Percentiles rank a stretch among this genome's conserved stretches.
phyloP scores from a whole-genome alignment of 1,140 invertebrate species.

The Diprion similis region DNA sequence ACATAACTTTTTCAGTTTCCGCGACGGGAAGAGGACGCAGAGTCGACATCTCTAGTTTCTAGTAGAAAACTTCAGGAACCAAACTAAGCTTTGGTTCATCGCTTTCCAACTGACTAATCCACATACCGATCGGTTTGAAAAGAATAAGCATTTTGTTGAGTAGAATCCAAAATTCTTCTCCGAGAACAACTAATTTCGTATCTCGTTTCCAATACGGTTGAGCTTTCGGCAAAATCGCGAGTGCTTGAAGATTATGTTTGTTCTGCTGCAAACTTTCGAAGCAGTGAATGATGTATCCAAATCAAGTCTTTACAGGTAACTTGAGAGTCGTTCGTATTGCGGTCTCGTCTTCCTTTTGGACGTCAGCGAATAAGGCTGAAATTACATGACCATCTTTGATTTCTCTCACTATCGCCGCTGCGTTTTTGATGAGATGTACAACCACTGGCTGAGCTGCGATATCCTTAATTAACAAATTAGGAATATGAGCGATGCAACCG shows the following conservation, averaged over 20 bases:
- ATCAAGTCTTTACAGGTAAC: slow-evolving; percentile 19
- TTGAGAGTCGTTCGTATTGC: slow-evolving; percentile 18
- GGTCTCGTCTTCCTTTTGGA: slow-evolving; percentile 16
- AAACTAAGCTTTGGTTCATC: slow-evolving; percentile 5
- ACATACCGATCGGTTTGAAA: slow-evolving; percentile 12
- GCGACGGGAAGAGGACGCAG: background rate
- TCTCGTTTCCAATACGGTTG: background rate
- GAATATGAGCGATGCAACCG: slow-evolving; percentile 24
- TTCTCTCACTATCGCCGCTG: slow-evolving; percentile 20
- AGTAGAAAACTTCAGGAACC: slow-evolving; percentile 2
- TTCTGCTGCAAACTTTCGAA: slow-evolving; percentile 19
- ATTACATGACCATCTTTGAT: slow-evolving; percentile 22
- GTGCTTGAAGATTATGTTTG: slow-evolving; percentile 22
- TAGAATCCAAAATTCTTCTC: slow-evolving; percentile 17
- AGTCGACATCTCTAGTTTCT: background rate
- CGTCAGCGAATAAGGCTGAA: slow-evolving; percentile 15
- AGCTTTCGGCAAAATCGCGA: slow-evolving; percentile 17
- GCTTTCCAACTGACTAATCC: slow-evolving; percentile 12
- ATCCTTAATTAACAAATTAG: slow-evolving; percentile 28
- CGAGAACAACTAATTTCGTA: slow-evolving; percentile 12
- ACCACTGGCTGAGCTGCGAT: slow-evolving; percentile 16
- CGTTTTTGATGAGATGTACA: slow-evolving; percentile 14
- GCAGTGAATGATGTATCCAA: slow-evolving; percentile 12
- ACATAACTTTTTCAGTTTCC: background rate
- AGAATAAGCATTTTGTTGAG: slow-evolving; percentile 5